Conservation (phyloP, 2,888 invertebrate genomes). For the Lasioglossum oenotherae region DNA sequence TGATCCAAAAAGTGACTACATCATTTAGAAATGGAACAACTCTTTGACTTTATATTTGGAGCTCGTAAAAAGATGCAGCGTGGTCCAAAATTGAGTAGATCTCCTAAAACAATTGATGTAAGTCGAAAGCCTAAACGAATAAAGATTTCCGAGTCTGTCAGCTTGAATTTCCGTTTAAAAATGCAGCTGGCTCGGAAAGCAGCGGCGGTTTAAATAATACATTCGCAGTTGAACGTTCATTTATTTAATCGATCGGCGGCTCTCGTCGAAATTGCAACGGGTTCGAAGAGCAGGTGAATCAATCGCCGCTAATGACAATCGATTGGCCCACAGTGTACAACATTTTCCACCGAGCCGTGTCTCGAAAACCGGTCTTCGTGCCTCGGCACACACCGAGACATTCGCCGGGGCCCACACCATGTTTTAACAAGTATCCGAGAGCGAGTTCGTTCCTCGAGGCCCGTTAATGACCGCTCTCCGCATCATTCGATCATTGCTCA, state of each 20-base stretch:
- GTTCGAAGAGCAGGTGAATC: not conserved
- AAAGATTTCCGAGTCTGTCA: not conserved
- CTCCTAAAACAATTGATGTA: not conserved
- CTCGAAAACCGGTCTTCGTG: slow-evolving; percentile 33
- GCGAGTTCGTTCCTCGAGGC: slow-evolving; percentile 28
- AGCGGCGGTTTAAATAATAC: not conserved
- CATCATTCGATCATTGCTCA: slow-evolving; percentile 58
- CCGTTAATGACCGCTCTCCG: slow-evolving; percentile 46
- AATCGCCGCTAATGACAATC: slow-evolving; percentile 5
- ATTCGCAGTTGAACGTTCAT: not conserved
- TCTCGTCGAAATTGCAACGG: not conserved
- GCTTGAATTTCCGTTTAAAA: not conserved
- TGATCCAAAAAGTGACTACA: too few relatives aligned
- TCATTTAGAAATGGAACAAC: too few relatives aligned
- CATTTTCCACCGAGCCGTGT: slow-evolving; percentile 13
- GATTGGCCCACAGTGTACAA: not conserved
- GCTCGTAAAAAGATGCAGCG: too few relatives aligned
- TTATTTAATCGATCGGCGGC: not conserved
- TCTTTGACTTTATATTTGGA: too few relatives aligned
- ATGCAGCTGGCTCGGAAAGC: not conserved
- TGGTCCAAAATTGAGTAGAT: not conserved
- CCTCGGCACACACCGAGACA: not conserved
- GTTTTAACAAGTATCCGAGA: slow-evolving; percentile 33
- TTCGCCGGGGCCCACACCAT: slow-evolving; percentile 4
- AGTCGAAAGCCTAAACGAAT: not conserved